Conservation (phyloP, 2,113 vertebrate genomes). For the Macquaria australasica region DNA sequence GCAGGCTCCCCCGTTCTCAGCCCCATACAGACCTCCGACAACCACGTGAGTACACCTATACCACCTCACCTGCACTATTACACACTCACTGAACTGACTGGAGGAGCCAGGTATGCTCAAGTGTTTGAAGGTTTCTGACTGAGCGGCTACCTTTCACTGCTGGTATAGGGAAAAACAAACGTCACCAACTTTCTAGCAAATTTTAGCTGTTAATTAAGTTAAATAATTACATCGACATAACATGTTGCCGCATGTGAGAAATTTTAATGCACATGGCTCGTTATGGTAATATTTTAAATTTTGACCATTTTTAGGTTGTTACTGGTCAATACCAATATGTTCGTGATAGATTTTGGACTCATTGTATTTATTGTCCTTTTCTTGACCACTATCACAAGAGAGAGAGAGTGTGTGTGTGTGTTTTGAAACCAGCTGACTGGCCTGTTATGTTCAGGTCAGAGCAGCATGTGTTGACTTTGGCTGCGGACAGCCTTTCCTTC, state of each 20-base stretch:
- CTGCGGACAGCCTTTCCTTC: constrained; percentile 51
- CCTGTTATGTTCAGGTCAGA: constrained; percentile 59
- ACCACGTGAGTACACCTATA: constrained; percentile 86
- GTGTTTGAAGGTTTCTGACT: background rate
- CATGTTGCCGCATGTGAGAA: background rate
- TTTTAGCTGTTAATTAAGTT: background rate
- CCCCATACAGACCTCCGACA: constrained; percentile 85
- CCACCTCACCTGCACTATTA: background rate
- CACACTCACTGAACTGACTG: background rate
- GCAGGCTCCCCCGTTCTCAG: constrained; percentile 89
- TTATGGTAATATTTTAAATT: background rate
- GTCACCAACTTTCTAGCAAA: background rate
- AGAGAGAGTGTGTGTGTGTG: constrained; percentile 14
- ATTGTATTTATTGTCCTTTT: constrained; percentile 8
- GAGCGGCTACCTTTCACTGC: background rate
- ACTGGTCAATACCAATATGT: background rate
- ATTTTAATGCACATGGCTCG: background rate
- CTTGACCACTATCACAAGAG: constrained; percentile 18
- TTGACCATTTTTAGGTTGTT: background rate
- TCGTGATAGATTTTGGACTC: background rate
- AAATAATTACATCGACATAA: background rate
- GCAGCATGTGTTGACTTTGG: constrained; percentile 72
- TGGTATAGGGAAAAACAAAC: background rate
- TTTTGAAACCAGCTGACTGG: constrained; percentile 61
- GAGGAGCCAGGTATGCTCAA: background rate